phyloP scores from a whole-genome alignment of 2,113 vertebrate species.

The Echinops telfairi region DNA sequence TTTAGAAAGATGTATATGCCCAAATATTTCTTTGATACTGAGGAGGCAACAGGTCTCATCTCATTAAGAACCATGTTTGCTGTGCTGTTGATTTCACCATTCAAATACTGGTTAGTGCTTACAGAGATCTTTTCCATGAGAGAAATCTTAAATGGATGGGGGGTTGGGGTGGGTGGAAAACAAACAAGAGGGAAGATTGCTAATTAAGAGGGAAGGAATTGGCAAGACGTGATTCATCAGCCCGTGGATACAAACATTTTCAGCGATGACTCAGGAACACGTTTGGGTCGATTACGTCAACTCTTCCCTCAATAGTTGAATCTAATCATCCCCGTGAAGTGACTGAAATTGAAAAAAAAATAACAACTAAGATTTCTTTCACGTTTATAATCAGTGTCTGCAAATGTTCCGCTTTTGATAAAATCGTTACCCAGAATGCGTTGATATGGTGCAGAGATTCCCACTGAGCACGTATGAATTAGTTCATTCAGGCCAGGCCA shows the following conservation, averaged over 20 bases:
- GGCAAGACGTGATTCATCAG: background rate
- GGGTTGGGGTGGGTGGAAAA: no score
- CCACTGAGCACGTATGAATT: slow-evolving; percentile 7
- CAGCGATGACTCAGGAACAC: slow-evolving; percentile 58
- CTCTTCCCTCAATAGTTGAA: slow-evolving; percentile 69
- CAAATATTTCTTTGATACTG: slow-evolving; percentile 8
- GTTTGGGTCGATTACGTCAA: slow-evolving; percentile 73
- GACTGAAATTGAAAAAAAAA: slow-evolving; percentile 69
- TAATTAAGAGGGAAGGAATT: slow-evolving; percentile 69
- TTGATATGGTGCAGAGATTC: slow-evolving; percentile 11
- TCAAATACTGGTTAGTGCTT: slow-evolving; percentile 58
- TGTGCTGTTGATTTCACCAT: slow-evolving; percentile 69
- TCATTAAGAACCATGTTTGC: slow-evolving; percentile 52
- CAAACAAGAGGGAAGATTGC: slow-evolving; percentile 54
- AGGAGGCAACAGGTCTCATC: slow-evolving; percentile 32
- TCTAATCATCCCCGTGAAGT: slow-evolving; percentile 69
- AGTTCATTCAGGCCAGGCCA: background rate
- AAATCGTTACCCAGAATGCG: slow-evolving; percentile 40
- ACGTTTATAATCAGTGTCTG: slow-evolving; percentile 63
- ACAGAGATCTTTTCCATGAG: slow-evolving; percentile 55
- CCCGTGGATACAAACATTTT: slow-evolving; percentile 41
- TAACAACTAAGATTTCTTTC: slow-evolving; percentile 66
- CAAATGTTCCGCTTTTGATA: slow-evolving; percentile 64
- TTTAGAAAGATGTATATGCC: slow-evolving; percentile 25
- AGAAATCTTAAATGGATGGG: slow-evolving; percentile 56